Conservation (phyloP, 2,113 vertebrate species). For the Neoarius graeffei region DNA sequence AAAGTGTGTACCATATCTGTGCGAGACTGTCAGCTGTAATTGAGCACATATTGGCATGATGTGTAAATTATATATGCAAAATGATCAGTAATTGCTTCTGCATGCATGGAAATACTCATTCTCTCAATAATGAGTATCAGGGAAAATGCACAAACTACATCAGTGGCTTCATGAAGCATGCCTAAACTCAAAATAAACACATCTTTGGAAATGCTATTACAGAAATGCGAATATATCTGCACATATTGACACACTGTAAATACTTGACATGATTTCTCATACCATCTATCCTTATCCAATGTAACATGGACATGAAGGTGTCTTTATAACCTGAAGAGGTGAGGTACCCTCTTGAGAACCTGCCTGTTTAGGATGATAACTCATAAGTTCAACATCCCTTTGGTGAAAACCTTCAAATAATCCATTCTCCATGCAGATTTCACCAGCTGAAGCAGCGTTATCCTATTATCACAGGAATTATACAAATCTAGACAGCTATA, state of each 20-base stretch:
- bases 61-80: conserved; percentile 61
- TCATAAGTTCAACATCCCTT: conserved; percentile 70
- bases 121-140: conserved; percentile 67
- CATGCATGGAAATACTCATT: conserved; percentile 72
- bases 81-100: conserved; percentile 76
- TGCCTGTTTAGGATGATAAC: conserved; percentile 72
- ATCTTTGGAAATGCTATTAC: conserved; percentile 47
- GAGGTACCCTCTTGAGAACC: conserved; percentile 68
- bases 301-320: conserved; percentile 59
- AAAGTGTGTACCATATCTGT: conserved; percentile 61
- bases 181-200: conserved; percentile 65
- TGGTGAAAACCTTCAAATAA: conserved; percentile 71
- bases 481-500: conserved; percentile 74
- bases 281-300: conserved; percentile 58
- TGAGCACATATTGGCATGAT: conserved; percentile 71
- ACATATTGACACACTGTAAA: conserved; percentile 59
- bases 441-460: conserved; percentile 73
- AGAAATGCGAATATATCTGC: conserved; percentile 57
- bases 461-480: conserved; percentile 78
- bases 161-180: conserved; percentile 60
- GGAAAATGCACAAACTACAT: conserved; percentile 65
- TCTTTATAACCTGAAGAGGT: conserved; percentile 54
- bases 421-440: conserved; percentile 77
- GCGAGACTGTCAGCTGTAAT: conserved; percentile 67
- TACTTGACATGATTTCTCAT: conserved; percentile 43